Evolutionary conservation across 2,888 invertebrate genomes (phyloP), one percentile per base, ranked within the genome.

Genomic region (Achlya flavicornis): DNA sequence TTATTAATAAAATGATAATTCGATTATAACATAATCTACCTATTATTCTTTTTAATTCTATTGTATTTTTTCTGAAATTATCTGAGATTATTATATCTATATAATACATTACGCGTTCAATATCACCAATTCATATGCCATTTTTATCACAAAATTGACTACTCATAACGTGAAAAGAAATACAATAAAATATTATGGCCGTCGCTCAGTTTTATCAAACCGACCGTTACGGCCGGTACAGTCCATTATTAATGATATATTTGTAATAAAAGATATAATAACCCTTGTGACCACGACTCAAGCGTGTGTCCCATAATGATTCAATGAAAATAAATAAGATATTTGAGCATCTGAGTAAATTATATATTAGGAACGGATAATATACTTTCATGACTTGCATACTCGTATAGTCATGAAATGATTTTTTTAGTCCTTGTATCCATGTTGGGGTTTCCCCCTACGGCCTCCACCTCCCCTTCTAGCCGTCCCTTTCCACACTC

Each of bases 171-270:
- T 60, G 41, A 59, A 59, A 60, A 60, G 41, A 60, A 60, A 60
- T 60, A 60, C 41, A 60, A 60, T 60, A 60, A 60, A 43, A 60
- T 60, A 60, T 60, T 41, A 60, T 41, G 60, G 41, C 41, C 60
- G 26, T 43, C 43, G 60, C 60, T 11, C 41, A 60, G 60, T 60
- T 60, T 61, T 65, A 62, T 62, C 62, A 62, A 26, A 62, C 59
- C 41, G 33, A 16, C 53, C 32, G 60, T 60, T 62, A 65, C 62
- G 35, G 19, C 57, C 60, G 43, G 19, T 62, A 60, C 33, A 38
- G 60, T 38, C 59, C 60, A 65, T 65, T 58, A 61, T 62, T 58
- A 58, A 61, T 58, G 46, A 64, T 64, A 64, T 62, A 64, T 64
- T 48, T 58, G 33, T 53, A 53, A 60, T 62, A 60, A 62, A 60